Conservation (phyloP, 2,888 invertebrate genomes). For the Chydorus sphaericus region DNA sequence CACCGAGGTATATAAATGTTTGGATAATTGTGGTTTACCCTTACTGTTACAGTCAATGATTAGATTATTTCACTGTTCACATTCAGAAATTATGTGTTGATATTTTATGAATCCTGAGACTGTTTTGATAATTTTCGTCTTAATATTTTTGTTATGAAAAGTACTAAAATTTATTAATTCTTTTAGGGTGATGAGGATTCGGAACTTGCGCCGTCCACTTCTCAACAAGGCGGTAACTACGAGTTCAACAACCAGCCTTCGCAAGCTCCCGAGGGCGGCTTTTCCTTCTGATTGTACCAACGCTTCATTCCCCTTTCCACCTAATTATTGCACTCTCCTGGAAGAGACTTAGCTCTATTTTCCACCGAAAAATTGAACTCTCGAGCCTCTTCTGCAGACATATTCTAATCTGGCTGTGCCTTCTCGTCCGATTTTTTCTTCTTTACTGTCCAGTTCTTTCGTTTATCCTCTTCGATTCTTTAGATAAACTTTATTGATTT, state of each 20-base stretch:
- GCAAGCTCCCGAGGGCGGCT: slow-evolving; percentile 14
- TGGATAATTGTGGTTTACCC: neutral
- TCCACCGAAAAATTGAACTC: too few species aligned
- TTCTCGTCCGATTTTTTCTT: too few species aligned
- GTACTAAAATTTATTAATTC: neutral
- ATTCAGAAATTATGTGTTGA: slow-evolving; percentile 11
- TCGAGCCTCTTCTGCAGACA: too few species aligned
- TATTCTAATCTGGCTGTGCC: too few species aligned
- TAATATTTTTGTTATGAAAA: neutral
- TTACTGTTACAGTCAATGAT: neutral
- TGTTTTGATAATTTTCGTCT: neutral
- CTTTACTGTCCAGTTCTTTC: too few species aligned
- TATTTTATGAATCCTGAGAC: slow-evolving; percentile 7
- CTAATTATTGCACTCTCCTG: too few species aligned
- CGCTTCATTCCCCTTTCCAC: too few species aligned
- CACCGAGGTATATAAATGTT: slow-evolving; percentile 32
- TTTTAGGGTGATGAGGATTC: neutral
- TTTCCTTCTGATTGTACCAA: slow-evolving; percentile 10
- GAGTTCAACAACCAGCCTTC: slow-evolving; percentile 10
- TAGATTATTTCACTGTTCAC: slow-evolving; percentile 13
- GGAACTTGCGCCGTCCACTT: slow-evolving; percentile 9
- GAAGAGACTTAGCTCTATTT: too few species aligned
- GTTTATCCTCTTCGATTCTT: too few species aligned
- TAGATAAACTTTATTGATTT: too few species aligned
- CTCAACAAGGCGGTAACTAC: slow-evolving; percentile 3